Conservation (phyloP, 2,113 vertebrate genomes). For the Chloroceryle aenea region DNA sequence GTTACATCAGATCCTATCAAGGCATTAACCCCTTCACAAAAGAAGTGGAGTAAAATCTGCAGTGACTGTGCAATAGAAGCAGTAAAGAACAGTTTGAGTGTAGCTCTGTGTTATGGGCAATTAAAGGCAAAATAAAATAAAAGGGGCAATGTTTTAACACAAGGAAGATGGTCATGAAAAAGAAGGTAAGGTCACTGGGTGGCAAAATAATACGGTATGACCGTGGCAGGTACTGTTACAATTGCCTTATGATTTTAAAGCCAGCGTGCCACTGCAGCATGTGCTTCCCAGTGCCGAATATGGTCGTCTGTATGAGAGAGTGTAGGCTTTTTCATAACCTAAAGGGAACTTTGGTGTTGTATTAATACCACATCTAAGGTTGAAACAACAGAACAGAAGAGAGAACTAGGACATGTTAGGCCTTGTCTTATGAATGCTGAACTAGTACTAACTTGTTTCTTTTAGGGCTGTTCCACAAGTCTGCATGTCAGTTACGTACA, state of each 20-base stretch:
- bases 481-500: background rate
- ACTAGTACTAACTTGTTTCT: background rate
- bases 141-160: background rate
- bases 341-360: background rate
- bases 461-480: background rate
- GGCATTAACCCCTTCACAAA: background rate
- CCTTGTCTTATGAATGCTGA: background rate
- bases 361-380: background rate
- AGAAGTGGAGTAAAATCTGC: background rate
- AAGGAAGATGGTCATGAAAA: background rate
- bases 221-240: background rate
- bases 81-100: background rate
- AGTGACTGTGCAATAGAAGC: background rate
- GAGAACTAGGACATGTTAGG: background rate
- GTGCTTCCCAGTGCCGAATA: background rate
- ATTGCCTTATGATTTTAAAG: background rate
- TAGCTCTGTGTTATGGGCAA: background rate
- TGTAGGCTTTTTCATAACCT: background rate
- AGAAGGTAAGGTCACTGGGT: background rate
- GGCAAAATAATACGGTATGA: background rate
- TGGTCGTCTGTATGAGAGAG: background rate
- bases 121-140: background rate
- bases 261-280: background rate
- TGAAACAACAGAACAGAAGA: background rate
- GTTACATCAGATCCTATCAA: background rate